Conservation (phyloP, 2,113 vertebrate genomes). For the Sporophila hypoxantha region DNA sequence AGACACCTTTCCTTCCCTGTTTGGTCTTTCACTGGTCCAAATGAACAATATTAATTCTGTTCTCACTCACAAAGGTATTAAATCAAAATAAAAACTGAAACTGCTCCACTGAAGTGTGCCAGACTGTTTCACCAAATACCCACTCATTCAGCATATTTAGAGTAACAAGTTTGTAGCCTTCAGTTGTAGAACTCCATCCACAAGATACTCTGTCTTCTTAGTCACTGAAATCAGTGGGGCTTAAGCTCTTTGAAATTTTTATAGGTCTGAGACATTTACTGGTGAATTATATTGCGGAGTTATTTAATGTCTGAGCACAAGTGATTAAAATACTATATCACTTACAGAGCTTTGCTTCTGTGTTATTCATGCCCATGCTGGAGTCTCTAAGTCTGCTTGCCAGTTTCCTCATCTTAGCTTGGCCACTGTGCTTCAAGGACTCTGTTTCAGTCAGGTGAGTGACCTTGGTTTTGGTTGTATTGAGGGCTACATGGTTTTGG, state of each 20-base stretch:
- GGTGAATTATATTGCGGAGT: neutral
- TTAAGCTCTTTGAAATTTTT: neutral
- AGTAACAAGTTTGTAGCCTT: neutral
- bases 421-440: neutral
- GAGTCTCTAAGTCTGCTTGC: neutral
- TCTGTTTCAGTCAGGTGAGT: neutral
- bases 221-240: neutral
- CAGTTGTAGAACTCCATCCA: neutral
- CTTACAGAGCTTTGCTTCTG: neutral
- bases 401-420: neutral
- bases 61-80: neutral
- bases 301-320: neutral
- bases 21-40: neutral
- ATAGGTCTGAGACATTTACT: neutral
- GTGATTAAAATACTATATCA: neutral
- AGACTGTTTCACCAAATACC: neutral
- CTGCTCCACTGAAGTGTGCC: neutral
- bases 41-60: neutral
- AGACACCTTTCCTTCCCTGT: neutral
- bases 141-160: neutral
- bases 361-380: neutral
- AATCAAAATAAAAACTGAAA: neutral
- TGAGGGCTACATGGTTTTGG: neutral
- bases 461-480: neutral
- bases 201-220: neutral